phyloP scores from a whole-genome alignment of 2,797 vertebrate species.

The Sebastes nivosus region DNA sequence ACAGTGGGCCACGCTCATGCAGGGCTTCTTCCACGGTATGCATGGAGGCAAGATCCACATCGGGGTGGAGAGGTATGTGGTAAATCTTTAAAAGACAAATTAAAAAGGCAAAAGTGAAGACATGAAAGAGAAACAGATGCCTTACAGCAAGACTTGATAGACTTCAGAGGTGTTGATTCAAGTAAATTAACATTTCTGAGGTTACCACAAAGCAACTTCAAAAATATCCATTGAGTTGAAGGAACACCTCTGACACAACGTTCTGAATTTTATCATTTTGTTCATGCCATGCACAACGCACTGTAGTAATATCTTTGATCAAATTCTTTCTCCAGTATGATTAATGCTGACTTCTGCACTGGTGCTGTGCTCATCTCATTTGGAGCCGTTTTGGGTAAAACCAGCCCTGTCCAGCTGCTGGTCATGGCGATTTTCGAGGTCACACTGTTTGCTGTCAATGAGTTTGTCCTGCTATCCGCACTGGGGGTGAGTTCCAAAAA shows the following conservation, averaged over 20 bases:
- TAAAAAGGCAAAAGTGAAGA: too few relatives aligned
- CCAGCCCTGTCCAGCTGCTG: constrained; percentile 88
- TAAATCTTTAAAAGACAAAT: background rate
- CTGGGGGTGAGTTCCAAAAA: constrained; percentile 81
- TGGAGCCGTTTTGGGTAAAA: constrained; percentile 89
- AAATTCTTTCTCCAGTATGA: constrained; percentile 82
- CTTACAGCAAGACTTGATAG: background rate
- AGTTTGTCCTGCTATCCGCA: constrained; percentile 84
- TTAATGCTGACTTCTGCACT: constrained; percentile 91
- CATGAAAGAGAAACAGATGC: background rate
- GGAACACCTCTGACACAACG: background rate
- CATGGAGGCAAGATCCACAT: constrained; percentile 85
- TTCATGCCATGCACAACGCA: background rate
- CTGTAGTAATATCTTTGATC: background rate
- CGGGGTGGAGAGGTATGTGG: constrained; percentile 85
- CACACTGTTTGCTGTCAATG: constrained; percentile 86
- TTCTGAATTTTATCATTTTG: background rate
- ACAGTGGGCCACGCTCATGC: constrained; percentile 92
- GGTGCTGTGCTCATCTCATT: constrained; percentile 89
- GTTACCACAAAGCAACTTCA: background rate
- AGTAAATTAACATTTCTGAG: background rate
- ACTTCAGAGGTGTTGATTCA: background rate
- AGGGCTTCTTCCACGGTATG: constrained; percentile 87
- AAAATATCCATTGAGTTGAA: background rate
- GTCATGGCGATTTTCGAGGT: constrained; percentile 90